Evolutionary conservation across 2,888 invertebrate genomes (phyloP), one percentile per base, ranked within the genome.

Genomic region (Acrobasis repandana): DNA sequence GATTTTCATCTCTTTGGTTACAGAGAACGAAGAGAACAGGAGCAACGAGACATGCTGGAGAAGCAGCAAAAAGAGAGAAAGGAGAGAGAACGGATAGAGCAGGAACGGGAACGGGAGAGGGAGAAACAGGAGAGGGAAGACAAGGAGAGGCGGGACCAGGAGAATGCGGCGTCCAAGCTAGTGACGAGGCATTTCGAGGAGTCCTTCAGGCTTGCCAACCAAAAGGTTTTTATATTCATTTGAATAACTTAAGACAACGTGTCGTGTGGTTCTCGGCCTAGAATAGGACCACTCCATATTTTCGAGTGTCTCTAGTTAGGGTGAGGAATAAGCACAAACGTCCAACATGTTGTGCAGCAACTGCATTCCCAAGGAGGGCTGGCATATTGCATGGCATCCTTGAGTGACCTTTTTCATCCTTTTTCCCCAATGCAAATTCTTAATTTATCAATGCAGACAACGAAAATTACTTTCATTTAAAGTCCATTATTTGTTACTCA

Each of bases 151-250:
- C 94, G 95, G 87, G 92, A 94, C 68, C 91, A 93, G 74, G 94
- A 94, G 68, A 93, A 94, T 81, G 96, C 96, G 61, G 96, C 98
- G 61, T 95, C 97, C 72, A 94, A 94, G 83, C 95, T 96, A 67
- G 96, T 98, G 63, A 95, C 97, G 75, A 96, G 97, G 87, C 98
- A 98, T 90, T 98, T 98, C 87, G 96, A 96, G 80, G 97, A 97
- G 92, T 97, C 97, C 67, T 93, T 97, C 65, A 93, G 96, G 81
- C 93, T 95, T 67, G 96, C 95, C 51, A 94, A 95, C 79, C 95
- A 96, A 90, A 96, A 96, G 95, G 96, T 96, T 72, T 64, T 63
- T 77, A 64, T 36, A n/a, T 1, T 34, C 16, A 5, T n/a, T n/a
- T 52, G 34, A 34, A 16, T 15, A 36, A 14, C 4, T 28, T 20